Evolutionary conservation across 2,113 vertebrate species (phyloP).

Genomic region (Speoplatyrhinus poulsoni): DNA sequence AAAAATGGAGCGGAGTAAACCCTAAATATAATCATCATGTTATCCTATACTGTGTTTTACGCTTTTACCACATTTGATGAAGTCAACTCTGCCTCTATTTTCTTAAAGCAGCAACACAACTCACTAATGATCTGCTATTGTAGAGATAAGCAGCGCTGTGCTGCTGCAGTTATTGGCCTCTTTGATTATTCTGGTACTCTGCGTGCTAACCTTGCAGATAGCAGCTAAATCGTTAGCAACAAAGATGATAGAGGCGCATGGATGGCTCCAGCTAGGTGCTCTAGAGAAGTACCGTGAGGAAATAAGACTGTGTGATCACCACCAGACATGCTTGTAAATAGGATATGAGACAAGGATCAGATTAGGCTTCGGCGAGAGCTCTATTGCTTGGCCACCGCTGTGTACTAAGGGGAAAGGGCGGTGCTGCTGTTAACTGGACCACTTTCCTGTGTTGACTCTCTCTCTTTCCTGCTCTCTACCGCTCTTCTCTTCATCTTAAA

Average conservation of each 20-base stretch:
- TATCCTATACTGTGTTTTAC: constrained; percentile 3
- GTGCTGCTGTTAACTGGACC: constrained; percentile 62
- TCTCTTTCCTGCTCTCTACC: neutral
- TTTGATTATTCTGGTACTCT: constrained; percentile 18
- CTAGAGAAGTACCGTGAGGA: constrained; percentile 5
- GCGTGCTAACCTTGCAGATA: constrained; percentile 11
- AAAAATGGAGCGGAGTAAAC: constrained; percentile 27
- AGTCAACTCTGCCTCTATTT: neutral
- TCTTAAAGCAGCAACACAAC: constrained; percentile 26
- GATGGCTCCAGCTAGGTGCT: constrained; percentile 11
- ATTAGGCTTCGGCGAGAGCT: constrained; percentile 26
- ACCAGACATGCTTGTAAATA: constrained; percentile 20
- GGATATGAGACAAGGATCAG: constrained; percentile 18
- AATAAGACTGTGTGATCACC: constrained; percentile 7
- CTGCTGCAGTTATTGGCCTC: neutral
- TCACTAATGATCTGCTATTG: constrained; percentile 38
- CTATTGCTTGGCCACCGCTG: constrained; percentile 27
- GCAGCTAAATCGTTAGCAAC: constrained; percentile 4
- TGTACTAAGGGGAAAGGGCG: constrained; percentile 59
- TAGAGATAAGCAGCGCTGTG: constrained; percentile 31
- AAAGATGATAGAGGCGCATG: neutral
- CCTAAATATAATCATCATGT: constrained; percentile 22
- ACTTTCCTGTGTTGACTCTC: constrained; percentile 34
- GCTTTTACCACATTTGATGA: neutral
- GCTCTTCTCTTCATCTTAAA: neutral